A percentile compares a stretch with the other conserved stretches of the same genome.
Evolutionary conservation across 2,888 invertebrate species (phyloP).

Genomic region (Drosophila crucigera): DNA sequence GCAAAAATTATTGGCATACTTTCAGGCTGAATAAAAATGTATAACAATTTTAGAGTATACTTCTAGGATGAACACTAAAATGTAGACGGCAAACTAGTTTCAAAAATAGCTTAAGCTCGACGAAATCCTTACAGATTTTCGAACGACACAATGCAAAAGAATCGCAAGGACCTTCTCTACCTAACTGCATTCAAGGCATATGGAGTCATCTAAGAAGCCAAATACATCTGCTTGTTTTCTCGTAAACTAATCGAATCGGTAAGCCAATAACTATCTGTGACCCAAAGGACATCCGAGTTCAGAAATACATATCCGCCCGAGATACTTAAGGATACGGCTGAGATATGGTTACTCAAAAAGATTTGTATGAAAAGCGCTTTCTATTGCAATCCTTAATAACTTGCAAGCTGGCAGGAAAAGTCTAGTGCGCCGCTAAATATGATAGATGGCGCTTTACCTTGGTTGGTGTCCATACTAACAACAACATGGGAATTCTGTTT

Average conservation of each 20-base stretch:
- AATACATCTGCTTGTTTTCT: not conserved
- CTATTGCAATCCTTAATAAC: too few relatives aligned
- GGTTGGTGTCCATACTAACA: constrained; percentile 4
- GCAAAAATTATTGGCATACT: not conserved
- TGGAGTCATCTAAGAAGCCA: not conserved
- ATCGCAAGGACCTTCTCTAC: not conserved
- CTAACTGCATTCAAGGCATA: not conserved
- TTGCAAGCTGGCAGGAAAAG: not conserved
- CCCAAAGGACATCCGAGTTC: not conserved
- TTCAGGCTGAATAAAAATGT: not conserved
- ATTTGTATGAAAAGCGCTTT: not conserved
- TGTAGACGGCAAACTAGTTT: not conserved
- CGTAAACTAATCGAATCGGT: too few relatives aligned
- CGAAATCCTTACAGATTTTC: not conserved
- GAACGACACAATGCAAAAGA: not conserved
- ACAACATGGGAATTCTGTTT: not conserved
- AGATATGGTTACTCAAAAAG: not conserved
- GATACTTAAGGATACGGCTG: not conserved
- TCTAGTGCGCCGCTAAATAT: too few relatives aligned
- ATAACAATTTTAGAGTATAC: not conserved
- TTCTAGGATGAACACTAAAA: not conserved
- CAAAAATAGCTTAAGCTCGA: not conserved
- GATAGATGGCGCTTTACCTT: constrained; percentile 12
- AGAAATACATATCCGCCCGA: not conserved
- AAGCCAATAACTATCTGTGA: too few relatives aligned